These are phyloP conservation scores for Apostichopus californicus DNA, from an alignment of 35 echinoderm and acorn worm species.

Conservation along the genomic window DNA sequence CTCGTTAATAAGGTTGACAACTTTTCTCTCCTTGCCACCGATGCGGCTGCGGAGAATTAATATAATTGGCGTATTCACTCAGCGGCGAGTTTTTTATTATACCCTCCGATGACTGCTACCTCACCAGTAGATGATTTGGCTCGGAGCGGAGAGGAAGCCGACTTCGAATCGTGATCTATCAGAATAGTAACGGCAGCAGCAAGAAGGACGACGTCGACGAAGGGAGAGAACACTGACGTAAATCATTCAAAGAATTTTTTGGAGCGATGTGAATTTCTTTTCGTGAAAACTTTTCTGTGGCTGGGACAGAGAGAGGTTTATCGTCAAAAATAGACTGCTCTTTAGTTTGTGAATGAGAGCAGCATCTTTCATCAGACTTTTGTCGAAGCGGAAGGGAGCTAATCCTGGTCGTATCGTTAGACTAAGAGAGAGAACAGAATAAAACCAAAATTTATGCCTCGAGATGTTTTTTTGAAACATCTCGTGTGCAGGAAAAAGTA, in stretches of 20 bases:
- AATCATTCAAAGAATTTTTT: neutral
- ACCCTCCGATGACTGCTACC: neutral
- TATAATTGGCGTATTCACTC: conserved; percentile 49
- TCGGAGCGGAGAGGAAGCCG: conserved; percentile 14
- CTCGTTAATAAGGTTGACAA: conserved; percentile 43
- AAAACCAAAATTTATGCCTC: too few species aligned
- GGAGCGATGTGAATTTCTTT: neutral
- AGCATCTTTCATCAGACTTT: too few species aligned
- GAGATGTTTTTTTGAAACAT: too few species aligned
- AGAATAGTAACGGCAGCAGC: too few species aligned
- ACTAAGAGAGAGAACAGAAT: too few species aligned
- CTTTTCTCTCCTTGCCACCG: conserved; percentile 19
- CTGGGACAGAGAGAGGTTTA: neutral
- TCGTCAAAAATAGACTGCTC: too few species aligned
- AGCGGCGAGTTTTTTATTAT: conserved; percentile 10
- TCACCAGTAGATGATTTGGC: conserved; percentile 24
- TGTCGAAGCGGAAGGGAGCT: too few species aligned
- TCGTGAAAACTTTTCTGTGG: neutral
- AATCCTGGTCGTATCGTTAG: too few species aligned
- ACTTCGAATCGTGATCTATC: neutral
- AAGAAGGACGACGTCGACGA: too few species aligned
- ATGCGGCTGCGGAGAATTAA: conserved; percentile 16
- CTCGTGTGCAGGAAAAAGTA: too few species aligned
- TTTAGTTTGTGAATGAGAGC: too few species aligned
- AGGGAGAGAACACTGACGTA: neutral